Evolutionary conservation across 2,113 vertebrate genomes (phyloP).

Genomic region (Speoplatyrhinus poulsoni): DNA sequence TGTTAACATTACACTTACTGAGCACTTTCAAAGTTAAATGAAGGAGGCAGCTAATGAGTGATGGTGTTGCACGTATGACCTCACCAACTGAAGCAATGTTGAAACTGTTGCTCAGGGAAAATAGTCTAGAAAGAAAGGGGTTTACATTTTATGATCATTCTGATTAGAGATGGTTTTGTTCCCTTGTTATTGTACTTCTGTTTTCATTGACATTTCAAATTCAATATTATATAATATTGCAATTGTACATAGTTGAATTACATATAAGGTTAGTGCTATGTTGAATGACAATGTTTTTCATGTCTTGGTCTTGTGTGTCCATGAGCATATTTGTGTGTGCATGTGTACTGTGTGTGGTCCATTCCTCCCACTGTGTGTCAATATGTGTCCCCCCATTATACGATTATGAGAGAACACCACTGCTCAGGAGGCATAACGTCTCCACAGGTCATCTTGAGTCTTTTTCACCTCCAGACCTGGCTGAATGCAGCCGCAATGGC

Average conservation of each 20-base stretch:
- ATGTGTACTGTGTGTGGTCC: neutral
- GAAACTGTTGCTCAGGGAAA: too few species aligned
- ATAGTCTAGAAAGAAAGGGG: too few species aligned
- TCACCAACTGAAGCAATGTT: too few species aligned
- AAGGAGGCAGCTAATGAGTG: conserved; percentile 9
- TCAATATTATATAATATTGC: too few species aligned
- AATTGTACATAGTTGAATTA: too few species aligned
- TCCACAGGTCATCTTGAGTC: neutral
- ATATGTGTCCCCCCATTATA: neutral
- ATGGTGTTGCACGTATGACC: neutral
- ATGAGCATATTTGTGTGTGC: neutral
- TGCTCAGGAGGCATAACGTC: neutral
- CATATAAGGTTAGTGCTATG: too few species aligned
- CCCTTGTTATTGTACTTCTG: too few species aligned
- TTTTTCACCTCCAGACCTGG: neutral
- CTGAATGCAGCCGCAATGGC: neutral
- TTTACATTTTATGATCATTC: too few species aligned
- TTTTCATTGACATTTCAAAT: too few species aligned
- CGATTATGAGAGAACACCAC: neutral
- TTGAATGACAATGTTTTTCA: too few species aligned
- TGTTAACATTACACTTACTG: conserved; percentile 24
- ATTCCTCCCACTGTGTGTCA: neutral
- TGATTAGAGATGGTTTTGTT: too few species aligned
- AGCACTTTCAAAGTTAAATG: conserved; percentile 25
- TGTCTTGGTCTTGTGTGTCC: conserved; percentile 8